A percentile compares a stretch with the other conserved stretches of the same genome.
Conservation (phyloP, 2,797 vertebrate species). For the Poecilia gillii region DNA sequence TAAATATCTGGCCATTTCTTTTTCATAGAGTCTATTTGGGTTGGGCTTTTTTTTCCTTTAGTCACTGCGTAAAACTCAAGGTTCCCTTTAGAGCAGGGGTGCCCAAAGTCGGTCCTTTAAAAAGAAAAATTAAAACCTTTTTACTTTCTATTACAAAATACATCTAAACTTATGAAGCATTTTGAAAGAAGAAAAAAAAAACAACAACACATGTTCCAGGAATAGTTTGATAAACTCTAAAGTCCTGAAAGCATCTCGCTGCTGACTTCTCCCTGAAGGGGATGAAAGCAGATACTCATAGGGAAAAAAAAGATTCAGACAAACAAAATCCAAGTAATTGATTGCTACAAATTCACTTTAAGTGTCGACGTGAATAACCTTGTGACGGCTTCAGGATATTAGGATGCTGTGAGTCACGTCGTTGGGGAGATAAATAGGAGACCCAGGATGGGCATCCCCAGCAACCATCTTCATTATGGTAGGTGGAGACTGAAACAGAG, state of each 20-base stretch:
- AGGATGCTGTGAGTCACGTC: too few relatives aligned
- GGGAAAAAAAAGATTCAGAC: neutral
- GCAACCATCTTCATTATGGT: neutral
- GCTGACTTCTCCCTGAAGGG: neutral
- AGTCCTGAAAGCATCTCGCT: neutral
- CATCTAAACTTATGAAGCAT: neutral
- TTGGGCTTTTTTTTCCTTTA: neutral
- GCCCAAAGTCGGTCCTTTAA: too few relatives aligned
- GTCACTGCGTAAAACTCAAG: too few relatives aligned
- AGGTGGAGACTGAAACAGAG: slow-evolving; percentile 1
- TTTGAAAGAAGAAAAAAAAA: neutral
- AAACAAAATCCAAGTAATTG: neutral
- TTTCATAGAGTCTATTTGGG: neutral
- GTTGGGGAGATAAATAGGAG: neutral
- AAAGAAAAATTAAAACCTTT: too few relatives aligned
- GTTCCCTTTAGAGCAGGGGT: too few relatives aligned
- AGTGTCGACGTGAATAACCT: too few relatives aligned
- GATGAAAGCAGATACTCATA: neutral
- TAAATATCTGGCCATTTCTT: neutral
- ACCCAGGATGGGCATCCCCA: neutral
- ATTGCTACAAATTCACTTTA: neutral
- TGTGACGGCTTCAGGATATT: too few relatives aligned
- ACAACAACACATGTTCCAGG: neutral
- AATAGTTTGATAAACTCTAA: neutral
- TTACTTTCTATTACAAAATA: neutral